These are phyloP conservation scores for Cryptomyrus ogoouensis DNA, from an alignment of 2,113 vertebrate species.

Conservation along the genomic window DNA sequence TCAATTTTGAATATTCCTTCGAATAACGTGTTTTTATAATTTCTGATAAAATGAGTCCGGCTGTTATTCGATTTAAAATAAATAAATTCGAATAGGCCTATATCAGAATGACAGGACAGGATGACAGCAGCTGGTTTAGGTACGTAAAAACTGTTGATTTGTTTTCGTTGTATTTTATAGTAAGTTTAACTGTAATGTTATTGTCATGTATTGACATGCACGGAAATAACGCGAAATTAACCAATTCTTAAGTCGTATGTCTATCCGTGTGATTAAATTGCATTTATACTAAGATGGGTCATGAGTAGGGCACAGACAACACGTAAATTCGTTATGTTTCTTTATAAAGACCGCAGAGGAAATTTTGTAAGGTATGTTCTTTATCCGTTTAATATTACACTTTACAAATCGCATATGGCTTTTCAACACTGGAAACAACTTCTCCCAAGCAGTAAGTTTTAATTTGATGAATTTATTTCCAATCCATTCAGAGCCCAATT, in stretches of 20 bases:
- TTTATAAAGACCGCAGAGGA: not conserved
- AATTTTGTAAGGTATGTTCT: not conserved
- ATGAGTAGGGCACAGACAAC: not conserved
- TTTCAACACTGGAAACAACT: not conserved
- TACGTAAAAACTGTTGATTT: not conserved
- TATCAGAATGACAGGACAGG: not conserved
- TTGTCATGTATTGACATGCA: not conserved
- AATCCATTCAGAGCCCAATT: not conserved
- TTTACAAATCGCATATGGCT: not conserved
- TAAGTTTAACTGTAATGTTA: not conserved
- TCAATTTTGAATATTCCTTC: not conserved
- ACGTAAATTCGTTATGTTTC: not conserved
- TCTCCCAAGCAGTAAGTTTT: not conserved
- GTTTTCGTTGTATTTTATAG: not conserved
- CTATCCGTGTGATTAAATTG: not conserved
- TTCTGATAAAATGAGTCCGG: not conserved
- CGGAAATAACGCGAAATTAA: not conserved
- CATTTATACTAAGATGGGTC: not conserved
- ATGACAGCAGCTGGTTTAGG: not conserved
- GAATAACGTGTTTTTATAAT: not conserved
- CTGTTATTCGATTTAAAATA: not conserved
- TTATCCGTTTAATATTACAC: not conserved
- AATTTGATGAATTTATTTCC: slow-evolving; percentile 14
- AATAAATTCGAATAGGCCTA: not conserved
- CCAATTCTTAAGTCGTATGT: not conserved